A percentile compares a stretch with the other conserved stretches of the same genome.
phyloP scores from a whole-genome alignment of 2,113 vertebrate genomes.

The Aplodontia rufa region DNA sequence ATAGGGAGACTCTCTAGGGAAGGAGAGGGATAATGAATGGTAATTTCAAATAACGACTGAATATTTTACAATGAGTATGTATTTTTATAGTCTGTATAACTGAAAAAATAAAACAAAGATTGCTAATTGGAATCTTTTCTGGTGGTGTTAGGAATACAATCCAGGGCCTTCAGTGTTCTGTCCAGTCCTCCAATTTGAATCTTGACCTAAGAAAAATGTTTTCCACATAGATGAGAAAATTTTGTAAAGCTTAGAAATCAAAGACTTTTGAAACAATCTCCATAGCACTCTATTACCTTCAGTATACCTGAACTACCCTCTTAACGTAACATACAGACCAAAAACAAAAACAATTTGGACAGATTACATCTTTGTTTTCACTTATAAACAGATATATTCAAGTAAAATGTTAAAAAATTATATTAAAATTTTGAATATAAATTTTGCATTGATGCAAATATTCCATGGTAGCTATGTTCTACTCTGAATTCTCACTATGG shows the following conservation, averaged over 20 bases:
- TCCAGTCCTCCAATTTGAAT: neutral
- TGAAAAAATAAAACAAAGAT: conserved; percentile 14
- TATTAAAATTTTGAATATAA: neutral
- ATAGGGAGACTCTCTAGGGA: neutral
- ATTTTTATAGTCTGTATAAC: neutral
- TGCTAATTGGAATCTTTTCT: neutral
- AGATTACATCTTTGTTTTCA: neutral
- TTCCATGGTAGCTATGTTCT: neutral
- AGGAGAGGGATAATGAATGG: neutral
- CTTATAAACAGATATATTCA: neutral
- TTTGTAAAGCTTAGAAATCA: neutral
- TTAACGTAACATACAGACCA: neutral
- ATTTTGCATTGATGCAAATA: neutral
- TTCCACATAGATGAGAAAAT: neutral
- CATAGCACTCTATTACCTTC: neutral
- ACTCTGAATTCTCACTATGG: neutral
- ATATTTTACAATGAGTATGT: neutral
- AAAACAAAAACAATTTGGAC: neutral
- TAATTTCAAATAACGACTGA: neutral
- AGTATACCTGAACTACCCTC: neutral
- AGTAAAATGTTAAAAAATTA: conserved; percentile 1
- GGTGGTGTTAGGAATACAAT: neutral
- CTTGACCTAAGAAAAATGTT: neutral
- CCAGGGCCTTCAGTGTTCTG: neutral
- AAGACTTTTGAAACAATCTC: neutral